These are phyloP conservation scores for Hyposmocoma kahamanoa DNA, from an alignment of 1,140 invertebrate genomes.

Conservation along the genomic window DNA sequence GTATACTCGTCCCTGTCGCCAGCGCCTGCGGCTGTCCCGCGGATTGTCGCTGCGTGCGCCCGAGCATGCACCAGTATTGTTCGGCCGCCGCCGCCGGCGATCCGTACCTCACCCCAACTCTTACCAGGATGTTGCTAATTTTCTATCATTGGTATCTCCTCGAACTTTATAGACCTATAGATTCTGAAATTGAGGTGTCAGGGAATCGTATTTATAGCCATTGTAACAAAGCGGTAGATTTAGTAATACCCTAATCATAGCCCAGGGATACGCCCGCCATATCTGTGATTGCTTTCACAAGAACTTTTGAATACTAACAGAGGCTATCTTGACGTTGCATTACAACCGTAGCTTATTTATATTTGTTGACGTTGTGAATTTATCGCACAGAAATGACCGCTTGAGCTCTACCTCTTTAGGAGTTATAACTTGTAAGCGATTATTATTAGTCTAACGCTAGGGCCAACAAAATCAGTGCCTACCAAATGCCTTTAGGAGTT, in stretches of 20 bases:
- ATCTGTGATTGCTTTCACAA: neutral
- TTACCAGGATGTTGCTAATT: constrained; percentile 66
- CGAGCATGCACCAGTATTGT: constrained; percentile 36
- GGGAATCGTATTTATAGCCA: constrained; percentile 61
- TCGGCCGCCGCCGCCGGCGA: constrained; percentile 42
- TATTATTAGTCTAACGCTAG: constrained; percentile 6
- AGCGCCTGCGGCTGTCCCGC: constrained; percentile 28
- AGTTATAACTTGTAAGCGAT: constrained; percentile 18
- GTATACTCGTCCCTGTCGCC: constrained; percentile 19
- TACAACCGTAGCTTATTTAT: too few species aligned
- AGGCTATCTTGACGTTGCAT: too few species aligned
- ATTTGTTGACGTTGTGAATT: too few species aligned
- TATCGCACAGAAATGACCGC: too few species aligned
- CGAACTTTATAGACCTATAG: constrained; percentile 60
- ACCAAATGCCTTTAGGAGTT: constrained; percentile 60
- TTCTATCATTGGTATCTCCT: constrained; percentile 65
- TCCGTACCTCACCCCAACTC: constrained; percentile 59
- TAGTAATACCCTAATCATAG: constrained; percentile 52
- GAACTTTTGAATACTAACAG: too few species aligned
- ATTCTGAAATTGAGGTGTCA: constrained; percentile 68
- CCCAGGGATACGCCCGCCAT: constrained; percentile 24
- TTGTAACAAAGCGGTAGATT: constrained; percentile 33
- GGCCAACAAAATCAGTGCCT: constrained; percentile 17
- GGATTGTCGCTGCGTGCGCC: constrained; percentile 31
- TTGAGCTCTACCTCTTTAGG: neutral